A percentile compares a stretch with the other conserved stretches of the same genome.
phyloP scores from a whole-genome alignment of 2,797 vertebrate genomes.

The Crax fasciolata region DNA sequence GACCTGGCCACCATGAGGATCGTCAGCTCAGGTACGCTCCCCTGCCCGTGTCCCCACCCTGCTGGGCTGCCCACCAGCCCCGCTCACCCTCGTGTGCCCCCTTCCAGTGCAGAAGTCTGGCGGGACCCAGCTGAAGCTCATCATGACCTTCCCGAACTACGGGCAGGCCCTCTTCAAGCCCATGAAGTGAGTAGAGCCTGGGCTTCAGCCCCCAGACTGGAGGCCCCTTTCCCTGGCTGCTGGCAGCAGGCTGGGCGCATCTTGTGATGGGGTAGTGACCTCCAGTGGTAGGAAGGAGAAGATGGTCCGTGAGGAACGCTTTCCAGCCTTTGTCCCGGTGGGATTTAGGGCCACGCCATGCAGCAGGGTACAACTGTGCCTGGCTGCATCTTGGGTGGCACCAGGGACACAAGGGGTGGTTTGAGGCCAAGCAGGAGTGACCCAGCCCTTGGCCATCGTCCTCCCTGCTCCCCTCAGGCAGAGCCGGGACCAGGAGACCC shows the following conservation, averaged over 20 bases:
- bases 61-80: neutral
- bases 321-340: neutral
- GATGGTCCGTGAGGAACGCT: neutral
- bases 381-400: neutral
- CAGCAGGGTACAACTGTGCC: neutral
- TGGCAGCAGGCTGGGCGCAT: neutral
- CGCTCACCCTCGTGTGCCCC: neutral
- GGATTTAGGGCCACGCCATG: neutral
- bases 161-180: constrained; percentile 89
- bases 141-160: constrained; percentile 87
- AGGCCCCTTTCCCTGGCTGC: neutral
- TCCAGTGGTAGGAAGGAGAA: constrained; percentile 66
- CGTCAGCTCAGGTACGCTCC: constrained; percentile 80
- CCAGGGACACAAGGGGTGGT: neutral
- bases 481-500: constrained; percentile 87
- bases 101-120: constrained; percentile 88
- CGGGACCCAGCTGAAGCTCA: constrained; percentile 89
- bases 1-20: constrained; percentile 84
- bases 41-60: neutral
- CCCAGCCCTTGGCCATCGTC: too few relatives aligned
- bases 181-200: constrained; percentile 85
- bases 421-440: neutral
- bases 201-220: accelerated
- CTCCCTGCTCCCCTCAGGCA: constrained; percentile 74
- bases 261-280: constrained; percentile 63